Base-by-base conservation (phyloP, 1,140 invertebrate genomes). In the Dolichoris vasculosae region DNA sequence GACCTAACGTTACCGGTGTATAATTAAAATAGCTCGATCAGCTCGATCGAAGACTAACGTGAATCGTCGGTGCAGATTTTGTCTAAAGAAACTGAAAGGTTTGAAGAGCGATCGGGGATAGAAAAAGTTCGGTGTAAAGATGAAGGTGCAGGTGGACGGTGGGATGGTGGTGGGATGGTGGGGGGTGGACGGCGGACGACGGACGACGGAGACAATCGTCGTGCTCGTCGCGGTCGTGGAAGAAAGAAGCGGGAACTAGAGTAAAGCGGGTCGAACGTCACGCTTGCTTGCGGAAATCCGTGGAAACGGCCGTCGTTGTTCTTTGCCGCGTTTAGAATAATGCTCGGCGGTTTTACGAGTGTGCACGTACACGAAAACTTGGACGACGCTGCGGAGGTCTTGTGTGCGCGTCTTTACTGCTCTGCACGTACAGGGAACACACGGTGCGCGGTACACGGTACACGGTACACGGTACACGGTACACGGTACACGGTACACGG, bases 221-320 rank as follows among this genome's bases (percentile, higher is more conserved):
- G n/a, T n/a, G n/a, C n/a, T n/a, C n/a, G n/a, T n/a, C n/a, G n/a
- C n/a, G n/a, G n/a, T n/a, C n/a, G 23, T 6, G 23, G 32, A n/a
- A 30, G 20, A 43, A 75, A 75, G 51, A 20, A 69, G 9, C 30
- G n/a, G 84, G 67, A n/a, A 69, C 1, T 20, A 11, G 84, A 82
- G 71, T 69, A 78, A 87, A 87, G 75, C 83, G 67, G 79, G 76
- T 85, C 83, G 84, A 75, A 77, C 86, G 83, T 87, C 83, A 87
- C 83, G 83, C 78, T 87, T 82, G 83, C 83, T 63, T 82, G 86
- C 80, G 79, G 83, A 87, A 83, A 85, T 87, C 71, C 76, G 81
- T 87, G 76, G 81, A 87, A 85, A 80, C 67, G 43, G 46, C 76
- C 26, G 69, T 81, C 69, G 51, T 55, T 55, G 75, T 46, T 77